phyloP scores from a whole-genome alignment of 2,797 vertebrate genomes.

The Sebastes dallii region DNA sequence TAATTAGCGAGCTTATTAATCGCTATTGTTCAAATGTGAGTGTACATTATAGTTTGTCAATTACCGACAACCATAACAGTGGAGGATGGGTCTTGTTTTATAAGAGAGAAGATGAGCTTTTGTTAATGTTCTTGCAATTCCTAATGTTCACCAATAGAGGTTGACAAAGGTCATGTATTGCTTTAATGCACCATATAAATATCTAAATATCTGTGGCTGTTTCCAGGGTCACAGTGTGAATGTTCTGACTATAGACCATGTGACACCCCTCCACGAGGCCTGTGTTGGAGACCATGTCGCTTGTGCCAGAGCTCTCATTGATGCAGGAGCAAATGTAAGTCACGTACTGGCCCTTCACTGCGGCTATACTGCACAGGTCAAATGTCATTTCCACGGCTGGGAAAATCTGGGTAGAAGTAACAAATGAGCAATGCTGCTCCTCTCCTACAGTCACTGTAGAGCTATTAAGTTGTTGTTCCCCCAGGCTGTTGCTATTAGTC shows the following conservation, averaged over 20 bases:
- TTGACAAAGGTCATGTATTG: conserved; percentile 28
- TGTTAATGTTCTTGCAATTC: conserved; percentile 10
- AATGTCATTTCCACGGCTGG: conserved; percentile 50
- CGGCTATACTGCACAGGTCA: conserved; percentile 47
- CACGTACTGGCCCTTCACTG: conserved; percentile 39
- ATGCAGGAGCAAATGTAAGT: conserved; percentile 95
- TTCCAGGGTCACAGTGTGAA: conserved; percentile 93
- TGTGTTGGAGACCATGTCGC: conserved; percentile 91
- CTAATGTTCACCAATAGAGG: conserved; percentile 27
- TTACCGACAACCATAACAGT: background rate
- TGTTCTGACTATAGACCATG: conserved; percentile 92
- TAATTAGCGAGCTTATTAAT: conserved; percentile 34
- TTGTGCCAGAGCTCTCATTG: conserved; percentile 91
- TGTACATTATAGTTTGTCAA: conserved; percentile 1
- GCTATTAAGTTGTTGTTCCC: conserved; percentile 52
- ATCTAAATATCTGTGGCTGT: conserved; percentile 18
- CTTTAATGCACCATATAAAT: background rate
- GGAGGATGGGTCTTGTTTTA: conserved; percentile 9
- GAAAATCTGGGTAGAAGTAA: conserved; percentile 38
- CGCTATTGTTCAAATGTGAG: conserved; percentile 20
- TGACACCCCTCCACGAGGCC: conserved; percentile 94
- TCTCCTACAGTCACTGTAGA: conserved; percentile 41
- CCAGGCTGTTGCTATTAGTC: conserved; percentile 62
- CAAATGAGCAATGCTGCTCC: conserved; percentile 42
- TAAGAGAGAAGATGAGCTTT: conserved; percentile 15